Percentiles rank a stretch among this genome's conserved stretches.
phyloP scores from a whole-genome alignment of 2,797 vertebrate species.

The Tokudaia tokunoshimensis region DNA sequence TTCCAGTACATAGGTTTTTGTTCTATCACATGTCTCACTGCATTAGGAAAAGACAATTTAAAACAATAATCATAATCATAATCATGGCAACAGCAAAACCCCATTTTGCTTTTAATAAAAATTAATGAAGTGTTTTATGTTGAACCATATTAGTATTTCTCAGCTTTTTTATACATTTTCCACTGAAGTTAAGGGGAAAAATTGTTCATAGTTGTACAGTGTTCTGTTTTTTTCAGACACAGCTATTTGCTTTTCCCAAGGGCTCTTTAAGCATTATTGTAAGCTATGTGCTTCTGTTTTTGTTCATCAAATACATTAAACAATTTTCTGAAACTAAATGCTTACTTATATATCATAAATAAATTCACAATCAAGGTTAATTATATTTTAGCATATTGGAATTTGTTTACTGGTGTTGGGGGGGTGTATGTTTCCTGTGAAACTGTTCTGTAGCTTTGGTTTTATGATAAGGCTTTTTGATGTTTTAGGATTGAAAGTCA shows the following conservation, averaged over 20 bases:
- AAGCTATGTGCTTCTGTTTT: not conserved
- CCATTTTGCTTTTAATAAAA: conserved; percentile 17
- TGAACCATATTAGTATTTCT: not conserved
- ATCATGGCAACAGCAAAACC: not conserved
- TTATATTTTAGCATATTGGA: conserved; percentile 32
- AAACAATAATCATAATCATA: not conserved
- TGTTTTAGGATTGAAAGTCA: not conserved
- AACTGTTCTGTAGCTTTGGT: not conserved
- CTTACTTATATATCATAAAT: not conserved
- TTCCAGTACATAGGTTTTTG: not conserved
- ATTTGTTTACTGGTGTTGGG: not conserved
- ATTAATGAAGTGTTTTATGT: not conserved
- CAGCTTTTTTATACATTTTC: not conserved
- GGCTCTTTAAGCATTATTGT: not conserved
- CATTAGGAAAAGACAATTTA: not conserved
- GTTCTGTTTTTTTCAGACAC: conserved; percentile 43
- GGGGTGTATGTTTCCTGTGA: not conserved
- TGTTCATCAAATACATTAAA: not conserved
- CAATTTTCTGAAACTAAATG: conserved; percentile 35
- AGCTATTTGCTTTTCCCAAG: not conserved
- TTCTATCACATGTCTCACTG: not conserved
- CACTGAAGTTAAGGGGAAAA: not conserved
- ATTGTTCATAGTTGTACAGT: not conserved
- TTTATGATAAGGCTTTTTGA: not conserved
- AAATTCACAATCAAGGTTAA: not conserved